Base-by-base conservation (phyloP, 2,888 invertebrate species). In the Synergus japonicus region DNA sequence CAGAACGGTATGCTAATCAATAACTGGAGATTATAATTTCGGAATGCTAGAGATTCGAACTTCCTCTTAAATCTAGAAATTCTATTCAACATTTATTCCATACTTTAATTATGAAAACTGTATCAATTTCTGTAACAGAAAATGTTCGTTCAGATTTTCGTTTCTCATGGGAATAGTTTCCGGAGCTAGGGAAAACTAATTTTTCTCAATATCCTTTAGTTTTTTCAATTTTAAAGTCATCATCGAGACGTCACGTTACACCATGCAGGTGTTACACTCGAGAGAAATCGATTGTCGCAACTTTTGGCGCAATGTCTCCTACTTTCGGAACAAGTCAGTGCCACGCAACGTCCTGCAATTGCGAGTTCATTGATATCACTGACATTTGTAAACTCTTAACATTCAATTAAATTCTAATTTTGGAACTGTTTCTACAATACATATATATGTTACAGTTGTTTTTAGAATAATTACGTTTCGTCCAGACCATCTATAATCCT, bases 251-350 rank as follows among this genome's bases (percentile, higher is more conserved):
- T 69, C 73, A 76, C 18, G 49, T 66, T 63, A 66, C n/a, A 54
- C 22, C 66, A 54, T 54, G 49, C 37, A 69, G 41, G 29, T 54
- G 76, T 76, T 43, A 78, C 79, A 77, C 78, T 69, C 82, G 58
- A 66, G 80, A 80, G 83, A 83, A 85, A 85, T 84, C 81, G 82
- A 81, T 84, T 81, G 82, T 83, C 80, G 84, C 82, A 83, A 83
- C 80, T 54, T 67, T 64, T 79, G 79, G 67, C 79, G 81, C 80
- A 78, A 76, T 64, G 77, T 77, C 76, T 58, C 22, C 65, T 64
- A 54, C 67, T 63, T 63, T 43, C 54, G 64, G 41, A 41, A 29
- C 49, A 29, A 69, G n/a, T 15, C 54, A 29, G 41, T 46, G 64
- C 37, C 43, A 37, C 80, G 78, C 73, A 80, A 80, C 76, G 78